Evolutionary conservation across 2,888 invertebrate species (phyloP).

Genomic region (Nesidiocoris tenuis): DNA sequence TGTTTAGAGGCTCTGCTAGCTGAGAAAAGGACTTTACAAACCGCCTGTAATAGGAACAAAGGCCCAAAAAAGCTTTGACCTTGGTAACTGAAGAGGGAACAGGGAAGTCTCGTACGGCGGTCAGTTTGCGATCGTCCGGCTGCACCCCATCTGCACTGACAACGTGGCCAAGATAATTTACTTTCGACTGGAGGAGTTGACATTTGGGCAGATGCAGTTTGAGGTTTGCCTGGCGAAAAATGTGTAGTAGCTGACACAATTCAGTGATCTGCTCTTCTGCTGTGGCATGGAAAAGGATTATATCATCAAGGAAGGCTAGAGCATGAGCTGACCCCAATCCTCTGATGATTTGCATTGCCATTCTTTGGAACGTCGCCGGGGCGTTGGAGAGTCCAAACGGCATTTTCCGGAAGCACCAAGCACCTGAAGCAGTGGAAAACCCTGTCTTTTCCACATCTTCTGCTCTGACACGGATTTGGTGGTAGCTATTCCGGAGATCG

Average conservation of each 20-base stretch:
- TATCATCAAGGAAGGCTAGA: background rate
- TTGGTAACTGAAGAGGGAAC: background rate
- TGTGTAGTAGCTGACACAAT: background rate
- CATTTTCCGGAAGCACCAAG: conserved; percentile 1
- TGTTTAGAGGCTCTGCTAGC: background rate
- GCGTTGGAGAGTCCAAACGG: no score
- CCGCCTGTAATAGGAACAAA: background rate
- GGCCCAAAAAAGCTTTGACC: background rate
- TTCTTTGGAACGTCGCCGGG: conserved; percentile 2
- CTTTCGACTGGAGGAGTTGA: background rate
- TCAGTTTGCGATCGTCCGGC: background rate
- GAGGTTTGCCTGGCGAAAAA: background rate
- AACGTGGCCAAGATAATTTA: background rate
- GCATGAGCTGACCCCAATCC: no score
- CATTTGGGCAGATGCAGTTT: background rate
- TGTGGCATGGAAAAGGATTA: background rate
- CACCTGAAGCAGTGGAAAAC: background rate
- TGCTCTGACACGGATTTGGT: background rate
- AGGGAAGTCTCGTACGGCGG: background rate
- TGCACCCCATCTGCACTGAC: no score
- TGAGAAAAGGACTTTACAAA: background rate
- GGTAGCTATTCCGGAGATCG: no score
- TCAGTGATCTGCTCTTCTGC: background rate
- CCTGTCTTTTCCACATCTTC: conserved; percentile 2
- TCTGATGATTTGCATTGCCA: background rate